phyloP scores from a whole-genome alignment of 2,113 vertebrate genomes.

The Brevimyrus niger region DNA sequence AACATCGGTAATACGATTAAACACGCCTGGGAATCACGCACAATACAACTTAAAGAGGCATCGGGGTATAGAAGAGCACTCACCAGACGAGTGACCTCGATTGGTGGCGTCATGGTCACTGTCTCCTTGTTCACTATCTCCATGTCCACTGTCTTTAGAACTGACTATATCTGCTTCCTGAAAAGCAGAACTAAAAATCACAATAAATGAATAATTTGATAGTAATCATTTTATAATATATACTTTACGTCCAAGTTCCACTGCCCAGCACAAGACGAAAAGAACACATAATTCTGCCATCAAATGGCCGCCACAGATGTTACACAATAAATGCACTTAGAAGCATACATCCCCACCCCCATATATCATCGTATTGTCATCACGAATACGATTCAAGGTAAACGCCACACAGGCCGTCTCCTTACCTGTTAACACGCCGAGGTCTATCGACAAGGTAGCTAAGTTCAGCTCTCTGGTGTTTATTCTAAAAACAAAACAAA shows the following conservation, averaged over 20 bases:
- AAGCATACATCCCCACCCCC: neutral
- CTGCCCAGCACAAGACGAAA: conserved; percentile 19
- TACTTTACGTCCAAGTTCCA: conserved; percentile 24
- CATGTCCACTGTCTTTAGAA: conserved; percentile 98
- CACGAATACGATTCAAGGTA: neutral
- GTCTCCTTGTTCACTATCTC: conserved; percentile 97
- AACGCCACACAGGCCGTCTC: neutral
- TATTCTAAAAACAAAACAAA: conserved; percentile 73
- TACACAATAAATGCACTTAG: conserved; percentile 45
- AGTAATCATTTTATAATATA: neutral
- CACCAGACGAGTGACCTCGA: conserved; percentile 91
- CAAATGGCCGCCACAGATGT: conserved; percentile 57
- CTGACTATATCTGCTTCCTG: conserved; percentile 97
- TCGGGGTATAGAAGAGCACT: conserved; percentile 42
- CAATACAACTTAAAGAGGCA: neutral
- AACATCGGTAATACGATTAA: neutral
- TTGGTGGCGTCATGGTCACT: conserved; percentile 97
- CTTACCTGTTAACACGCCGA: conserved; percentile 95
- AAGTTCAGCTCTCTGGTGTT: conserved; percentile 93
- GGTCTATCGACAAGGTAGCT: conserved; percentile 97
- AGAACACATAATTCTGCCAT: conserved; percentile 71
- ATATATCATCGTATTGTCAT: neutral
- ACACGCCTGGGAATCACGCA: neutral
- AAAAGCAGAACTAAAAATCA: conserved; percentile 81
- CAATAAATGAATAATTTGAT: conserved; percentile 23